A percentile compares a stretch with the other conserved stretches of the same genome.
phyloP scores from a whole-genome alignment of 2,113 vertebrate genomes.

The Plecturocebus donacophilus region DNA sequence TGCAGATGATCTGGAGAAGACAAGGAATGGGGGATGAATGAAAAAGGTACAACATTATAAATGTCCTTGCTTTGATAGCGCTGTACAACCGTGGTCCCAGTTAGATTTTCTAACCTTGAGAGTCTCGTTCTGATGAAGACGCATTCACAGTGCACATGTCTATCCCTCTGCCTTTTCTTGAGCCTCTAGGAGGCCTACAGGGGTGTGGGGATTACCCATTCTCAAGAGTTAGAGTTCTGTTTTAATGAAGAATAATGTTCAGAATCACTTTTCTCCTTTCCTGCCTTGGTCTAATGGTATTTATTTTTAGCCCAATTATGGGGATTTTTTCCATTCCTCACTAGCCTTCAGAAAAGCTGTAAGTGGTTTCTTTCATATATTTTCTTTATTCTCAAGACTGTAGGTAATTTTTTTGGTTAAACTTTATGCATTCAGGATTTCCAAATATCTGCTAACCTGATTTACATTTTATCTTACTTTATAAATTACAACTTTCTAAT shows the following conservation, averaged over 20 bases:
- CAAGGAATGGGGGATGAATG: neutral
- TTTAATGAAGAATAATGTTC: neutral
- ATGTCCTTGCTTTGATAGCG: neutral
- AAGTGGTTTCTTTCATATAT: neutral
- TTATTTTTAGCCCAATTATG: slow-evolving; percentile 8
- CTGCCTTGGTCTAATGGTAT: neutral
- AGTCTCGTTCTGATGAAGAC: neutral
- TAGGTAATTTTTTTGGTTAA: neutral
- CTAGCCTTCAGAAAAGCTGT: neutral
- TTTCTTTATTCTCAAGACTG: neutral
- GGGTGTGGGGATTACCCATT: neutral
- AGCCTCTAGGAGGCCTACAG: neutral
- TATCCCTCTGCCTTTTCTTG: neutral
- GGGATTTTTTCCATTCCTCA: neutral
- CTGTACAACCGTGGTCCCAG: too few species aligned
- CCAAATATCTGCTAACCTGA: neutral
- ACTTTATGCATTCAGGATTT: slow-evolving; percentile 12
- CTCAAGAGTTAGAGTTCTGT: neutral
- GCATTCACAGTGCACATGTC: rapidly evolving
- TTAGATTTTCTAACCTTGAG: neutral
- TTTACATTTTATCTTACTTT: slow-evolving; percentile 6
- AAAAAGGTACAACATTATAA: neutral
- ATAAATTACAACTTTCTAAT: slow-evolving; percentile 37
- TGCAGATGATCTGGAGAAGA: neutral
- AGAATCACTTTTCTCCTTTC: neutral